Conservation (phyloP, 2,113 vertebrate species). For the Neodontobutis hainanensis region DNA sequence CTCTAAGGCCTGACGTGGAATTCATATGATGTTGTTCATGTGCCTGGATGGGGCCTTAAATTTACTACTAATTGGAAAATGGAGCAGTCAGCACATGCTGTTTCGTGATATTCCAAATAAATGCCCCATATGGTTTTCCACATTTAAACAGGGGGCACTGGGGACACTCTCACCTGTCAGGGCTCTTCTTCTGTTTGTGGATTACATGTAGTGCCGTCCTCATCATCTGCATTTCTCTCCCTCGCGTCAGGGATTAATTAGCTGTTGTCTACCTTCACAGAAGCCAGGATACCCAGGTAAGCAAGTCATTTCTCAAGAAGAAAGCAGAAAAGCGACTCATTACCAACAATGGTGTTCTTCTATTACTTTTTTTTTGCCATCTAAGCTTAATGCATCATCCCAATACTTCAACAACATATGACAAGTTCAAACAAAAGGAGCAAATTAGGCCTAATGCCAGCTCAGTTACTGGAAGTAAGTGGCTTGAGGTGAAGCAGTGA, state of each 20-base stretch:
- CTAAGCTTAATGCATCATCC: slow-evolving; percentile 13
- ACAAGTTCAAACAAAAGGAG: slow-evolving; percentile 5
- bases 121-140: slow-evolving; percentile 31
- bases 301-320: slow-evolving; percentile 8
- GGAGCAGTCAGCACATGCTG: slow-evolving; percentile 63
- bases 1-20: slow-evolving; percentile 55
- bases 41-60: slow-evolving; percentile 47
- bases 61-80: slow-evolving; percentile 64
- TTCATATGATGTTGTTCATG: slow-evolving; percentile 55
- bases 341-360: slow-evolving; percentile 28
- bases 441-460: neutral
- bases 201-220: slow-evolving; percentile 32
- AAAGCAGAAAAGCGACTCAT: slow-evolving; percentile 17
- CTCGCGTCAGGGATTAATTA: slow-evolving; percentile 68
- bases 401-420: slow-evolving; percentile 17
- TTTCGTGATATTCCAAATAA: slow-evolving; percentile 51
- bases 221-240: slow-evolving; percentile 23
- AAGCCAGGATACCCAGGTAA: slow-evolving; percentile 30
- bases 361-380: slow-evolving; percentile 24
- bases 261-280: slow-evolving; percentile 37
- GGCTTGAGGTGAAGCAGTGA: neutral
- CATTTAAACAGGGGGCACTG: slow-evolving; percentile 13
- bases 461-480: neutral
- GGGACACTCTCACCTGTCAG: slow-evolving; percentile 59
- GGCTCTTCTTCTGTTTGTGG: slow-evolving; percentile 46